phyloP scores from a whole-genome alignment of 2,888 invertebrate species.

The Watsonalla binaria region DNA sequence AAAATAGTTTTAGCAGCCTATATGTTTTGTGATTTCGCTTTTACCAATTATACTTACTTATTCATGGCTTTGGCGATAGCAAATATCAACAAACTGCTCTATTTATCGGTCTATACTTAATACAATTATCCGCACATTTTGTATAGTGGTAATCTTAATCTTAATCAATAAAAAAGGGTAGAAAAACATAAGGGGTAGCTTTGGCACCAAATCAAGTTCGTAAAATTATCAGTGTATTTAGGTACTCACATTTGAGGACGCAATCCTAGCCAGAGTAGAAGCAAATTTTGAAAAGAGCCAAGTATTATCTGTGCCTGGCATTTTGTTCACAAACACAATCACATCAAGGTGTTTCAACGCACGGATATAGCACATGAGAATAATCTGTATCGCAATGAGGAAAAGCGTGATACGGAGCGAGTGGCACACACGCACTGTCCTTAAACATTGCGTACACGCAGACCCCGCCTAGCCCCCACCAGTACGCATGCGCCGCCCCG shows the following conservation, averaged over 20 bases:
- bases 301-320: slow-evolving; percentile 43
- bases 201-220: too few relatives aligned
- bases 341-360: slow-evolving; percentile 19
- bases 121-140: too few relatives aligned
- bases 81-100: too few relatives aligned
- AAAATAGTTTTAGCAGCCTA: too few relatives aligned
- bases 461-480: slow-evolving; percentile 48
- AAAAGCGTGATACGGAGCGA: slow-evolving; percentile 32
- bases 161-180: too few relatives aligned
- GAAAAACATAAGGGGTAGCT: too few relatives aligned
- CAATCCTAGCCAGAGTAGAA: slow-evolving; percentile 39
- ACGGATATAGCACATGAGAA: slow-evolving; percentile 13
- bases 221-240: neutral
- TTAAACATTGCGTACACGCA: slow-evolving; percentile 69
- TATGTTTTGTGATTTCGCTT: too few relatives aligned
- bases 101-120: too few relatives aligned
- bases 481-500: slow-evolving; percentile 45
- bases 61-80: too few relatives aligned
- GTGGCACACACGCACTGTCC: slow-evolving; percentile 62
- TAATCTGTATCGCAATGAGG: slow-evolving; percentile 15
- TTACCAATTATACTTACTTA: too few relatives aligned
- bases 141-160: too few relatives aligned
- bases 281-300: slow-evolving; percentile 45
- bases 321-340: slow-evolving; percentile 22
- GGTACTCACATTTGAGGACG: slow-evolving; percentile 39